phyloP scores from a whole-genome alignment of 2,888 invertebrate genomes.

The Pyrgus malvae region DNA sequence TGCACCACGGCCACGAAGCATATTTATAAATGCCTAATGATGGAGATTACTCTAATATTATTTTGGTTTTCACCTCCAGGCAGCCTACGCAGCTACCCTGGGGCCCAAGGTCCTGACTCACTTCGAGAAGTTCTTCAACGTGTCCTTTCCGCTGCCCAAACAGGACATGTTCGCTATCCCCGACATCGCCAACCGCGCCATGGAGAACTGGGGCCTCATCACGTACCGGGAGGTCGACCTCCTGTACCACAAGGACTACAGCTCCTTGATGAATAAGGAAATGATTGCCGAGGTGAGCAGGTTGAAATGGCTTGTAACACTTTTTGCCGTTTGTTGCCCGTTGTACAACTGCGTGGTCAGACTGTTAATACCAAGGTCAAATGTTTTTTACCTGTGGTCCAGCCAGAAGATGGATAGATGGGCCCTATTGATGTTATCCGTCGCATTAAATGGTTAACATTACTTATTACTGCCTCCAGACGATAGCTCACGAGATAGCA shows the following conservation, averaged over 20 bases:
- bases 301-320: no score
- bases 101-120: slow-evolving; percentile 88
- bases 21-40: no score
- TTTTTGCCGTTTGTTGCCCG: no score
- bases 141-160: slow-evolving; percentile 87
- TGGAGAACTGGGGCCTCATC: no score
- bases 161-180: slow-evolving; percentile 92
- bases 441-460: no score
- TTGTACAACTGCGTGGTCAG: no score
- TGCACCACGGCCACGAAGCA: no score
- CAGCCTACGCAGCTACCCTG: slow-evolving; percentile 86
- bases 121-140: slow-evolving; percentile 88
- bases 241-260: slow-evolving; percentile 84
- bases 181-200: slow-evolving; percentile 89
- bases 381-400: no score
- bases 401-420: no score
- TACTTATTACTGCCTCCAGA: slow-evolving; percentile 44
- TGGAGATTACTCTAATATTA: no score
- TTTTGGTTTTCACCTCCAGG: slow-evolving; percentile 64
- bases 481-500: slow-evolving; percentile 88
- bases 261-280: slow-evolving; percentile 84
- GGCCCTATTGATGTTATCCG: no score
- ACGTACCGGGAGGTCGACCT: slow-evolving; percentile 89
- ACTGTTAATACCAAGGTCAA: no score
- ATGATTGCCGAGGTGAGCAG: slow-evolving; percentile 79